A percentile compares a stretch with the other conserved stretches of the same genome.
Evolutionary conservation across 2,888 invertebrate genomes (phyloP).

Genomic region (Drosophila mayaguana): DNA sequence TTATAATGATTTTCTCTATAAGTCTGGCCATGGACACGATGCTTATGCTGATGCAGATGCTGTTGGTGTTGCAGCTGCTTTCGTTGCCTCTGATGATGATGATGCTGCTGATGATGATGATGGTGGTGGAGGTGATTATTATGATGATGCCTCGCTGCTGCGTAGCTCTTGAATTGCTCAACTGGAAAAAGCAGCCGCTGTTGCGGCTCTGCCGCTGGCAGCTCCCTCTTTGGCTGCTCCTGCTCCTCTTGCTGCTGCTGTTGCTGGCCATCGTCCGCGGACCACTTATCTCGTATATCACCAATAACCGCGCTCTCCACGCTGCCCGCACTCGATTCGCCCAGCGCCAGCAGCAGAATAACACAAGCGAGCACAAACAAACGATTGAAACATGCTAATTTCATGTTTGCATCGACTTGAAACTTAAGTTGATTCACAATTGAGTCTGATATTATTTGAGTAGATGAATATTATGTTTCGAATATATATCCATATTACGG

Average conservation of each 20-base stretch:
- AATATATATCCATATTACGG: conserved; percentile 7
- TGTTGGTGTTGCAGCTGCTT: neutral
- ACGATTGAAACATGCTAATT: conserved; percentile 50
- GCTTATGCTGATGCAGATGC: conserved; percentile 28
- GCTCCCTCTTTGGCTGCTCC: neutral
- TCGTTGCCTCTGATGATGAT: conserved; percentile 17
- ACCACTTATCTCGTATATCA: conserved; percentile 63
- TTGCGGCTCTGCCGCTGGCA: conserved; percentile 8
- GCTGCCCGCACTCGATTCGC: conserved; percentile 25
- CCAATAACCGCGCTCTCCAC: conserved; percentile 67
- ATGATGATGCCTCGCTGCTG: conserved; percentile 21
- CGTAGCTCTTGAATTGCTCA: conserved; percentile 27
- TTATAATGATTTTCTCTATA: conserved; percentile 61
- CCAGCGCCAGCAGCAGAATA: conserved; percentile 27
- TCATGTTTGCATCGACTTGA: conserved; percentile 60
- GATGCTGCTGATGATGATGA: conserved; percentile 24
- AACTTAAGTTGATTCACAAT: conserved; percentile 18
- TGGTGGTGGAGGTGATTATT: conserved; percentile 39
- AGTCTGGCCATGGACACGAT: conserved; percentile 17
- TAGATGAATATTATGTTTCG: neutral
- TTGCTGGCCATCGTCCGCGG: conserved; percentile 23
- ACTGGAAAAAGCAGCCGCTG: conserved; percentile 29
- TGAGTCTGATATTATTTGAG: conserved; percentile 27
- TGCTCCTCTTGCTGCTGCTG: neutral
- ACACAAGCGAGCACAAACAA: conserved; percentile 59